phyloP scores from a whole-genome alignment of 2,888 invertebrate genomes.

The Sphaerophoria taeniata region DNA sequence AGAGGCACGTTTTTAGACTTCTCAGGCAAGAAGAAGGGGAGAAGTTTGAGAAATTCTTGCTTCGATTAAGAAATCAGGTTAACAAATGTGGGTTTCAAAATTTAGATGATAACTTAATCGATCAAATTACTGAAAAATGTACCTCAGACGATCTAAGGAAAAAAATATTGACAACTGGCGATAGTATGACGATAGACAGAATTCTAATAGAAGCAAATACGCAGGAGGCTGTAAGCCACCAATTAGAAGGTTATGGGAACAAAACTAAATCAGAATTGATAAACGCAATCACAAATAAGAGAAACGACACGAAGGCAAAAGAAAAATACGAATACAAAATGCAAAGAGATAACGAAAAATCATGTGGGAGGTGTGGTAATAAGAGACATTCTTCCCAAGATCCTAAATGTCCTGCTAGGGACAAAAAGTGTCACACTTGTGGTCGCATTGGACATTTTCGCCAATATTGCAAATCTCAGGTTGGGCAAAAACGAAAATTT shows the following conservation, averaged over 20 bases:
- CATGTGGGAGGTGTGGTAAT: constrained; percentile 36
- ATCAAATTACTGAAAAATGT: constrained; percentile 29
- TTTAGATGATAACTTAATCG: constrained; percentile 25
- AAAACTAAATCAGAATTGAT: constrained; percentile 13
- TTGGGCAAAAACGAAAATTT: constrained; percentile 3
- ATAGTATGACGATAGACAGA: constrained; percentile 31
- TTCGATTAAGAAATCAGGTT: constrained; percentile 27
- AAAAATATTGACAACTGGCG: constrained; percentile 37
- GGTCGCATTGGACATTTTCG: constrained; percentile 11
- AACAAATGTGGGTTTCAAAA: constrained; percentile 28
- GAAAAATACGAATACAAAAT: constrained; percentile 14
- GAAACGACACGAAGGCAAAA: background rate
- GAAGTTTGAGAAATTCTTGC: constrained; percentile 22
- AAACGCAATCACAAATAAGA: constrained; percentile 7
- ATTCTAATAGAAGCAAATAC: constrained; percentile 3
- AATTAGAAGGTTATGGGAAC: constrained; percentile 29
- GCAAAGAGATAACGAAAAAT: constrained; percentile 12
- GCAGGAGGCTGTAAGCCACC: constrained; percentile 16
- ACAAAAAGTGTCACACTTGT: constrained; percentile 20
- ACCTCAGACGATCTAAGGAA: constrained; percentile 29
- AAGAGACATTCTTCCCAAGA: constrained; percentile 34
- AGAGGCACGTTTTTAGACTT: constrained; percentile 23
- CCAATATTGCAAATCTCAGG: constrained; percentile 9
- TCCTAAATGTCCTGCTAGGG: constrained; percentile 11
- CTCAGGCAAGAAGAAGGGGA: too few relatives aligned